Base-by-base conservation (phyloP, 2,113 vertebrate species). In the Cyprinus carpio region DNA sequence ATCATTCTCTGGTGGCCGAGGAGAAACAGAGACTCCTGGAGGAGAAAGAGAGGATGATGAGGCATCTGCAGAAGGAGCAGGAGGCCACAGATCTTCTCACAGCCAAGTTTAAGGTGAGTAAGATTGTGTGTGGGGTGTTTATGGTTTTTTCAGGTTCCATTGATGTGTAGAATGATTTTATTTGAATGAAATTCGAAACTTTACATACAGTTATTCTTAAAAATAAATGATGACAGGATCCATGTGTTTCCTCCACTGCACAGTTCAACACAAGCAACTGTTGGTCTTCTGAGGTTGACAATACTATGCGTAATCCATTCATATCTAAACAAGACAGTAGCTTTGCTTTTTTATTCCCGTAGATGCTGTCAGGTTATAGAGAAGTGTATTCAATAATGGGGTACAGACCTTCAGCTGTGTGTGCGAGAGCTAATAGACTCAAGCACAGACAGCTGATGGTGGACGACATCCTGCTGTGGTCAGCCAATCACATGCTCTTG, bases 1-100 rank as follows among this genome's bases (percentile, higher is more conserved):
- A 99, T 92, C 96, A 95, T 71, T 97, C 94, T 90, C 91, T 99
- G 90, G 91, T 99, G 93, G 96, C 96, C 0, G 98, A 98, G 87
- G 97, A 99, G 92, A 99, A 99, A 92, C 95, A 96, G 92, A 97
- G 94, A 90, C 95, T 99, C 37, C 95, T 99, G 86, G 96, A 96
- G 88, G 98, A 99, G 93, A 99, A 99, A 87, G 96, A 99, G 94
- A 98, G 94, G 94, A 99, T 98, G 98, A 96, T 99, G 87, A 96
- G 96, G 75, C 96, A 97, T 75, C 95, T 99, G 90, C 92, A 94
- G 89, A 97, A 96, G 88, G 97, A 99, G 90, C 97, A 97, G 89
- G 96, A 99, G 90, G 97, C 97, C 89, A 97, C 97, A 0, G 96
- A 98, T 84, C 94, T 97, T 37, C 95, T 99, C 18, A 98, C 98